Evolutionary conservation across 2,888 invertebrate species (phyloP).

Genomic region (Apoda limacodes): DNA sequence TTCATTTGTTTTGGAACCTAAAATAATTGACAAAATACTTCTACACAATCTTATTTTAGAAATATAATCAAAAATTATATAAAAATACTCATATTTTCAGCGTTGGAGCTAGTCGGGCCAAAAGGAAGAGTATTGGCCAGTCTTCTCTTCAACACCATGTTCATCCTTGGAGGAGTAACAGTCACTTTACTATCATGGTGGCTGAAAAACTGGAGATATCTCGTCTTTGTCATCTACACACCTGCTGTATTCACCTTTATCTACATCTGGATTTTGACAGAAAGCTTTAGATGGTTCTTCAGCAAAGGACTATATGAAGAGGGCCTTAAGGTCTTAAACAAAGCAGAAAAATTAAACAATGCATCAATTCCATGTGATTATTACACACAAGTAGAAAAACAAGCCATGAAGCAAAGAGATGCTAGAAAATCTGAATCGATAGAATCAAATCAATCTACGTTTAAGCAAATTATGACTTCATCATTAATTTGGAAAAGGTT

Average conservation of each 20-base stretch:
- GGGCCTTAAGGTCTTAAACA: constrained; percentile 71
- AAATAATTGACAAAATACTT: not conserved
- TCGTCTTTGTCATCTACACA: constrained; percentile 55
- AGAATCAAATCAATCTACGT: constrained; percentile 44
- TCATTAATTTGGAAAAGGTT: constrained; percentile 69
- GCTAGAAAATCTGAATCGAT: constrained; percentile 43
- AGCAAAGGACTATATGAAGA: constrained; percentile 76
- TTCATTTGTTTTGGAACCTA: not conserved
- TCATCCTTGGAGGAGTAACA: constrained; percentile 55
- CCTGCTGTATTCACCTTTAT: constrained; percentile 48
- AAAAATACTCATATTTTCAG: constrained; percentile 33
- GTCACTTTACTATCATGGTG: constrained; percentile 56
- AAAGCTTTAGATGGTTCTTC: constrained; percentile 59
- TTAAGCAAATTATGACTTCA: constrained; percentile 52
- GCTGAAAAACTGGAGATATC: constrained; percentile 56
- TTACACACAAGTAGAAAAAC: constrained; percentile 53
- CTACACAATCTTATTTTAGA: too few relatives aligned
- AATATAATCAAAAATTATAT: too few relatives aligned
- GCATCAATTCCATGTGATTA: constrained; percentile 57
- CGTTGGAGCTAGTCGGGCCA: constrained; percentile 55
- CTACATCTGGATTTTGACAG: constrained; percentile 52
- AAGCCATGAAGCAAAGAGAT: constrained; percentile 50
- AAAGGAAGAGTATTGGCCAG: constrained; percentile 59
- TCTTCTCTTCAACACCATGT: constrained; percentile 61
- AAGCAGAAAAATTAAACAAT: constrained; percentile 74